Evolutionary conservation across 64 coral and sea anemone species (phyloP).

Genomic region (Anthopleura sola): DNA sequence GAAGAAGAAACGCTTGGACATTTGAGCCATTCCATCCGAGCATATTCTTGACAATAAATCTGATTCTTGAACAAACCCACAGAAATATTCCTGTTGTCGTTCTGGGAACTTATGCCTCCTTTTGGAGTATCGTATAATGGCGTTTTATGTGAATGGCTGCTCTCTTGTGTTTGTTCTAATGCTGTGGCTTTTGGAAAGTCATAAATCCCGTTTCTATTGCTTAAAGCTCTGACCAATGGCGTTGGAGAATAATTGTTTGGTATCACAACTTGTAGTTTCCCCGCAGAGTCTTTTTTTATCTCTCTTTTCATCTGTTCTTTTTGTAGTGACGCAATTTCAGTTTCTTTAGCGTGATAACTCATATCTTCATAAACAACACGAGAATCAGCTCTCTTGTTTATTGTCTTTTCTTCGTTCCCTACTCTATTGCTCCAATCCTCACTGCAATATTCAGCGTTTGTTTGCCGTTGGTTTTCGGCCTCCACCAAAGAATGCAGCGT

Average conservation of each 20-base stretch:
- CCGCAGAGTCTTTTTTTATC: background rate
- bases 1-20: background rate
- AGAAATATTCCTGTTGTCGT: background rate
- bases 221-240: background rate
- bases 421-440: background rate
- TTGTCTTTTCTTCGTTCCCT: background rate
- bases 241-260: background rate
- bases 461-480: background rate
- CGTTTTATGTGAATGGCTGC: background rate
- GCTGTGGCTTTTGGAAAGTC: background rate
- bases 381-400: background rate
- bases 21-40: background rate
- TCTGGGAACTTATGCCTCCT: background rate
- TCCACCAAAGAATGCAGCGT: background rate
- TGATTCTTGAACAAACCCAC: background rate
- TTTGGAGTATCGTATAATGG: background rate
- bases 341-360: background rate
- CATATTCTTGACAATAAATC: background rate
- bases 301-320: background rate
- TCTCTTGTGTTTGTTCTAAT: background rate
- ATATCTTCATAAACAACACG: conserved; percentile 5
- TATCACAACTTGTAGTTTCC: background rate
- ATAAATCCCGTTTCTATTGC: conserved; percentile 4
- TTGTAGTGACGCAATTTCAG: background rate
- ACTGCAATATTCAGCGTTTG: background rate